Base-by-base conservation (phyloP, 2,888 invertebrate genomes). In the Leptarthrus brevirostris region DNA sequence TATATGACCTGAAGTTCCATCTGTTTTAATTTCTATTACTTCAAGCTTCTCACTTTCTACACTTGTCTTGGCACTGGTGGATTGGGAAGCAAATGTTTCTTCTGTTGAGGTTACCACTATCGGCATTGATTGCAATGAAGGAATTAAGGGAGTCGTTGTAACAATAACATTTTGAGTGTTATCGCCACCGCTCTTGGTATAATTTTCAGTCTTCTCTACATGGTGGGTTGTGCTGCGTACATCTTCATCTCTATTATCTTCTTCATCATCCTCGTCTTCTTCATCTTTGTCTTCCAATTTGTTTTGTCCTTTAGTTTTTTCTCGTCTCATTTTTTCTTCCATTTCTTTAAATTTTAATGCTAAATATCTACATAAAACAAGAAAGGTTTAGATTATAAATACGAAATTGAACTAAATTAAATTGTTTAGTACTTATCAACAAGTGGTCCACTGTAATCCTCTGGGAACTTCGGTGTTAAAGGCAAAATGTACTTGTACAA, bases 401-500 rank as follows among this genome's bases (percentile, higher is more conserved):
- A n/a, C n/a, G 8, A 3, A 30, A 70, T 12, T 14, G 26, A 24
- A 26, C 58, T 16, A 8, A 49, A 54, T 12, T 53, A 44, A 34
- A 40, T 26, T n/a, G 20, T 2, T 49, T 30, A 52, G 34, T 86
- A 92, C 91, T 90, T 92, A 81, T 95, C 95, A 6, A 95, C 95
- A 79, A 94, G 87, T 5, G 95, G 95, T 6, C 95, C 95, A 78
- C 92, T 92, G 81, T 93, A 95, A 81, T 95, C 95, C 83, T 95
- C 95, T 0, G 95, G 95, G 81, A 95, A 95, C 82, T 93, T 94
- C 0, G 95, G 95, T 79, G 92, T 91, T 78, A 93, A 90, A 2
- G 95, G 95, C 78, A 95, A 83, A 76, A 95, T 95, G 81, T 92
- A 95, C 81, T 95, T 94, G 85, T 95, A 95, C 2, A 95, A 89